Conservation (phyloP, 1,140 invertebrate species). For the Lucilia sericata region DNA sequence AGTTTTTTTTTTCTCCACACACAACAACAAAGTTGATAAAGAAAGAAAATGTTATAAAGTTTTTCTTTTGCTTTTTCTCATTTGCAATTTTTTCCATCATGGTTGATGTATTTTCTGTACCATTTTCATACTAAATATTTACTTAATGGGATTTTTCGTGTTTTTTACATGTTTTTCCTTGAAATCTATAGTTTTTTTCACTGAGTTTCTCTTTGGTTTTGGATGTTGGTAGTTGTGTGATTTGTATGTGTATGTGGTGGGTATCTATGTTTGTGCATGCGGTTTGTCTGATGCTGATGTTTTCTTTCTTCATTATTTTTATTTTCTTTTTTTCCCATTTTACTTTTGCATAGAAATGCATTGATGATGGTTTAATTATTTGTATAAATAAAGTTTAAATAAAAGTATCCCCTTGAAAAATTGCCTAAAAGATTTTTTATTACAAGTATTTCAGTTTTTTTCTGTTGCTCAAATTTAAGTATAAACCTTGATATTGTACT, state of each 20-base stretch:
- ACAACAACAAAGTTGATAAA: neutral
- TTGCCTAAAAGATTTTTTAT: neutral
- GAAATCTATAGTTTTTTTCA: conserved; percentile 5
- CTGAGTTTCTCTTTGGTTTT: neutral
- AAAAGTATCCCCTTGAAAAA: conserved; percentile 1
- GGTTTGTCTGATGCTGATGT: conserved; percentile 21
- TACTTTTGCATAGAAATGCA: conserved; percentile 15
- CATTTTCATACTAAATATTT: conserved; percentile 24
- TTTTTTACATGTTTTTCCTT: neutral
- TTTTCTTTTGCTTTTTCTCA: neutral
- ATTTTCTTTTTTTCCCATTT: neutral
- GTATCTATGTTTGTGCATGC: neutral
- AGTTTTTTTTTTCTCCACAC: neutral
- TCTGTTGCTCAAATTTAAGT: too few species aligned
- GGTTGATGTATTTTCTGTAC: conserved; percentile 26
- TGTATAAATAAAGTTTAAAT: conserved; percentile 15
- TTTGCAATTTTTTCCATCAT: conserved; percentile 13
- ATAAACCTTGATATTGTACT: too few species aligned
- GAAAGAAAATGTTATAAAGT: neutral
- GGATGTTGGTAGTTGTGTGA: conserved; percentile 1
- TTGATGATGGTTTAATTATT: conserved; percentile 29
- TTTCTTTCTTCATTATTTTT: neutral
- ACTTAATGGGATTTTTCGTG: conserved; percentile 29
- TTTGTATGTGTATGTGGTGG: neutral
- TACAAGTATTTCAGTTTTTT: neutral